phyloP scores from a whole-genome alignment of 2,797 vertebrate species.

The Liasis olivaceus region DNA sequence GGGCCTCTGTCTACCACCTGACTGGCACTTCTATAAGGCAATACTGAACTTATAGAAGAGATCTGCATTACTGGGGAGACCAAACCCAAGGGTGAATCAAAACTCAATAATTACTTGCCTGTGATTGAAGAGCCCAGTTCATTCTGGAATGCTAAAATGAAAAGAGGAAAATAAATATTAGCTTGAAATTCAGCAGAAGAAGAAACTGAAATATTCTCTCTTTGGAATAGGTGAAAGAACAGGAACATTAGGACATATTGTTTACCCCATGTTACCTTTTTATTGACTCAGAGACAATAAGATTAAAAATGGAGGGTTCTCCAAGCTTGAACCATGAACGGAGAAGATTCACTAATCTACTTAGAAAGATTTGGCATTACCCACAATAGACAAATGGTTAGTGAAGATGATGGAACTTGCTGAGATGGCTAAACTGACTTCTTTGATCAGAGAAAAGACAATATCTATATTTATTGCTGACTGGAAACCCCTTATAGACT shows the following conservation, averaged over 20 bases:
- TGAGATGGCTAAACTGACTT: no score
- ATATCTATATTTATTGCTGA: no score
- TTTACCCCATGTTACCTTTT: not conserved
- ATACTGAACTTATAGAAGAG: not conserved
- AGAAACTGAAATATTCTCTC: not conserved
- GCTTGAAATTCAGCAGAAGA: not conserved
- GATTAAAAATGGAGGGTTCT: not conserved
- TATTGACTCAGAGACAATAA: not conserved
- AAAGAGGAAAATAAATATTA: not conserved
- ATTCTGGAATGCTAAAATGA: slow-evolving; percentile 3
- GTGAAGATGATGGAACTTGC: no score
- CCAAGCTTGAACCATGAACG: not conserved
- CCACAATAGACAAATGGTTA: no score
- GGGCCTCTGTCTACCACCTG: not conserved
- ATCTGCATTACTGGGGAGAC: not conserved
- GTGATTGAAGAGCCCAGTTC: not conserved
- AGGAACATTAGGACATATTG: not conserved
- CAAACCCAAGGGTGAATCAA: not conserved
- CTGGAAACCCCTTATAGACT: no score
- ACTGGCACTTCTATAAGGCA: not conserved
- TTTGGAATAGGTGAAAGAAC: not conserved
- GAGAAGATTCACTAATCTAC: not conserved
- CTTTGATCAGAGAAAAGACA: no score
- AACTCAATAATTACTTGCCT: slow-evolving; percentile 10
- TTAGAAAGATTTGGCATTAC: no score